Conservation (phyloP, 2,113 vertebrate species). For the Menidia beryllina region DNA sequence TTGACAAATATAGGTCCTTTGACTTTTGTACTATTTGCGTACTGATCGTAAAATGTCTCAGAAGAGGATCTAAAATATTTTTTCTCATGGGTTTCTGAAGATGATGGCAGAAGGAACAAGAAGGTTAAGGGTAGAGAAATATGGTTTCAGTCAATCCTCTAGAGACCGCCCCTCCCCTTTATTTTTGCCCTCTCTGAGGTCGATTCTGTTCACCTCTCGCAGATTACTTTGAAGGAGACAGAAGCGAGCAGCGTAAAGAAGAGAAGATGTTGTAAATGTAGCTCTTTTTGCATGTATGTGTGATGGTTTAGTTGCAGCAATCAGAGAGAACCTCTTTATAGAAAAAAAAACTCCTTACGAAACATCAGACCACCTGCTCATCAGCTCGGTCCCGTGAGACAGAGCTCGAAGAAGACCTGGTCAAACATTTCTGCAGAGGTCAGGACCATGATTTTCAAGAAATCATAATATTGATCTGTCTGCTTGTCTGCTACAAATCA, state of each 20-base stretch:
- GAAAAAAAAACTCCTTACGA: not conserved
- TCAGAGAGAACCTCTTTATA: not conserved
- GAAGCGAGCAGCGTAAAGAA: not conserved
- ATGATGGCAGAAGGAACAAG: conserved; percentile 13
- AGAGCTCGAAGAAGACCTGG: not conserved
- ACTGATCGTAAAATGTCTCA: no score
- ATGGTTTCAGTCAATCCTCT: conserved; percentile 52
- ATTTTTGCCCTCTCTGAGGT: conserved; percentile 27
- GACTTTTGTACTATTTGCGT: no score
- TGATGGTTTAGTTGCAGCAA: not conserved
- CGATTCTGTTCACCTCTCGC: conserved; percentile 39
- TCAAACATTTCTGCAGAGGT: not conserved
- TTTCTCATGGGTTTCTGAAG: conserved; percentile 2
- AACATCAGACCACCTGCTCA: not conserved
- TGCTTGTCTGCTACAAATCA: not conserved
- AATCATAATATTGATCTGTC: not conserved
- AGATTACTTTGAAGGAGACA: conserved; percentile 34
- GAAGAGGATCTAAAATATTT: conserved; percentile 13
- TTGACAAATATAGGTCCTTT: no score
- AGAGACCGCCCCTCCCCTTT: conserved; percentile 45
- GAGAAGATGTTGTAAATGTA: conserved; percentile 15
- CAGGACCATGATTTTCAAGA: not conserved
- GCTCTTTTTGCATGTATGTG: not conserved
- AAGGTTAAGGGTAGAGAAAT: conserved; percentile 51
- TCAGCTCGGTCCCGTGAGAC: not conserved